These are phyloP conservation scores for Apostichopus californicus DNA, from an alignment of 35 echinoderm and acorn worm species.

Conservation along the genomic window DNA sequence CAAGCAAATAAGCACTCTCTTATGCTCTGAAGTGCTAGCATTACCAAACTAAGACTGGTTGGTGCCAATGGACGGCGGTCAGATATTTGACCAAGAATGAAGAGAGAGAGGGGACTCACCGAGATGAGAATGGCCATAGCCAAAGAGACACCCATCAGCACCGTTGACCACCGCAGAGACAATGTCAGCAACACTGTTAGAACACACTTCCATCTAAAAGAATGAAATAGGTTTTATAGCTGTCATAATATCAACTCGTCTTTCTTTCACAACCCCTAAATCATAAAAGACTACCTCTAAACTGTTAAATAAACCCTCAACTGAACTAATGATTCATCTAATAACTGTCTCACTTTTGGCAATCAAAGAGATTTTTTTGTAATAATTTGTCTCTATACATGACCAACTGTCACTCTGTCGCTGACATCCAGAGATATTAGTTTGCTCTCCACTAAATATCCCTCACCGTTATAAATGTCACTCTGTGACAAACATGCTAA, in stretches of 20 bases:
- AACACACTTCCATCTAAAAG: slow-evolving; percentile 86
- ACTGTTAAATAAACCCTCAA: neutral
- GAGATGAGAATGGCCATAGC: slow-evolving; percentile 91
- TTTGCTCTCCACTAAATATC: neutral
- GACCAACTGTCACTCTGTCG: too few relatives aligned
- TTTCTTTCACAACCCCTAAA: slow-evolving; percentile 25
- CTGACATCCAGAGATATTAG: too few relatives aligned
- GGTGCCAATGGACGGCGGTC: neutral
- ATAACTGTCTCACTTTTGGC: too few relatives aligned
- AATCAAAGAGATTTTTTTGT: too few relatives aligned
- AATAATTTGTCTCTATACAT: too few relatives aligned
- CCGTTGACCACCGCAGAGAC: slow-evolving; percentile 96
- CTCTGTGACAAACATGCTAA: neutral
- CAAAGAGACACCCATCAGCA: slow-evolving; percentile 97
- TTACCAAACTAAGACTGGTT: neutral
- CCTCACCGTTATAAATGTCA: neutral
- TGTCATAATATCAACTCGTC: neutral
- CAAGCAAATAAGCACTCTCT: slow-evolving; percentile 10
- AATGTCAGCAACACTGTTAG: slow-evolving; percentile 94
- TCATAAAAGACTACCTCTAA: neutral
- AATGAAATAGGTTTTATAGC: neutral
- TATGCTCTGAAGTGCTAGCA: slow-evolving; percentile 6
- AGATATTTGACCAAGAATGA: neutral
- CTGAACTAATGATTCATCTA: too few relatives aligned
- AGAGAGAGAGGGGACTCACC: slow-evolving; percentile 65